Base-by-base conservation (phyloP, 2,888 invertebrate species). In the Lepidochitona cinerea region DNA sequence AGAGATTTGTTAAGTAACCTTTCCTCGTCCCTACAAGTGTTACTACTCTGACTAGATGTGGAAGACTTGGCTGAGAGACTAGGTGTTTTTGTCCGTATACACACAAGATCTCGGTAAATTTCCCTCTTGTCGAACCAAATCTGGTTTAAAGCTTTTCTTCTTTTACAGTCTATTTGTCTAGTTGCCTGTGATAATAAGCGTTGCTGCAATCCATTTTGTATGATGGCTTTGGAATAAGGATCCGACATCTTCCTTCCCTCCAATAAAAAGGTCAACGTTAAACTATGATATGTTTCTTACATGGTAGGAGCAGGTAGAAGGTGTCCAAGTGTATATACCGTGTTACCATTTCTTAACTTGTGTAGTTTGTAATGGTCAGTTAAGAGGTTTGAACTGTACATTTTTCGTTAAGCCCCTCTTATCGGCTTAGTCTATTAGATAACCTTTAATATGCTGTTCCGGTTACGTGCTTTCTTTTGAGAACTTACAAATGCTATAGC, bases 101-200 rank as follows among this genome's bases (percentile, higher is more conserved):
- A 59, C 23, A 59, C 59, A 29, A 59, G 32, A 4, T 59, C 59
- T 59, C 32, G 18, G 9, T 29, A 59, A 29, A 59, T 26, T 59
- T 23, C 59, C 29, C 59, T 59, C 29, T 32, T 59, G 59, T 59
- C 59, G 59, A 59, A 59, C 59, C 59, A 59, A 32, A 59, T 59
- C 26, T 59, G 59, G 32, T 59, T 59, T 29, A 59, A 59, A 29
- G 59, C 59, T 29, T 59, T 59, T 26, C 59, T 59, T 29, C 32
- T 59, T 32, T 59, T 59, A 14, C 26, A 23, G 29, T 59, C 59
- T 4, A 59, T 59, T 59, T 59, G 59, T 59, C 26, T 18, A 14
- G 59, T 59, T 2, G 26, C 32, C 59, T 59, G 59, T 12, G 23
- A 59, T 1, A 59, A 32, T 4, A 59, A 29, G 29, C 59, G 59